Conservation (phyloP, 2,113 vertebrate genomes). For the Ictalurus furcatus region DNA sequence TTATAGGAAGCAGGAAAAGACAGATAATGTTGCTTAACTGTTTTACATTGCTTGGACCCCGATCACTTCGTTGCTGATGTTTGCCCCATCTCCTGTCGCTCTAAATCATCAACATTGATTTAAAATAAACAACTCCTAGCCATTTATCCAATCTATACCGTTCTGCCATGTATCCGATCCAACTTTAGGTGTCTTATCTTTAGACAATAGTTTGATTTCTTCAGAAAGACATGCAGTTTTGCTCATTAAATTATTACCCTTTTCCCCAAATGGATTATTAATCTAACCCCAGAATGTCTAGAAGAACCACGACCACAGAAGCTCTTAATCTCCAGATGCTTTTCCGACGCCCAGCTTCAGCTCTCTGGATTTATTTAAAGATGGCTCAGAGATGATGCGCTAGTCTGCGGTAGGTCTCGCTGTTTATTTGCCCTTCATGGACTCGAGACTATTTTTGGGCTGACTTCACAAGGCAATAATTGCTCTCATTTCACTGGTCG, state of each 20-base stretch:
- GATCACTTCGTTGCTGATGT: background rate
- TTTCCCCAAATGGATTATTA: background rate
- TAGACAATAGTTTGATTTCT: background rate
- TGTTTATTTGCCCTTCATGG: constrained; percentile 76
- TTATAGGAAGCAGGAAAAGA: background rate
- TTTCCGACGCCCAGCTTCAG: constrained; percentile 6
- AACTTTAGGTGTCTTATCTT: background rate
- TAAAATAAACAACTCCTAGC: background rate
- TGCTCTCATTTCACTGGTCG: constrained; percentile 78
- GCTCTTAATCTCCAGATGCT: constrained; percentile 7
- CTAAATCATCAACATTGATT: background rate
- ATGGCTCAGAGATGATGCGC: constrained; percentile 56
- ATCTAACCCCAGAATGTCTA: background rate
- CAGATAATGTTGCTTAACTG: background rate
- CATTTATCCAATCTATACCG: background rate
- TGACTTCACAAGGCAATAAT: constrained; percentile 76
- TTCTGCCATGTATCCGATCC: background rate
- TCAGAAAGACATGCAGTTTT: background rate
- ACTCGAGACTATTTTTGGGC: constrained; percentile 72
- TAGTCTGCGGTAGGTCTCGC: constrained; percentile 69
- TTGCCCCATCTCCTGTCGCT: background rate
- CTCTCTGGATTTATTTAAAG: constrained; percentile 57
- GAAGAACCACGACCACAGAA: background rate
- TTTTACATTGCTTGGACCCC: background rate
- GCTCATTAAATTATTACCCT: background rate